Conservation (phyloP, 2,888 invertebrate species). For the Lasioglossum marginatum region DNA sequence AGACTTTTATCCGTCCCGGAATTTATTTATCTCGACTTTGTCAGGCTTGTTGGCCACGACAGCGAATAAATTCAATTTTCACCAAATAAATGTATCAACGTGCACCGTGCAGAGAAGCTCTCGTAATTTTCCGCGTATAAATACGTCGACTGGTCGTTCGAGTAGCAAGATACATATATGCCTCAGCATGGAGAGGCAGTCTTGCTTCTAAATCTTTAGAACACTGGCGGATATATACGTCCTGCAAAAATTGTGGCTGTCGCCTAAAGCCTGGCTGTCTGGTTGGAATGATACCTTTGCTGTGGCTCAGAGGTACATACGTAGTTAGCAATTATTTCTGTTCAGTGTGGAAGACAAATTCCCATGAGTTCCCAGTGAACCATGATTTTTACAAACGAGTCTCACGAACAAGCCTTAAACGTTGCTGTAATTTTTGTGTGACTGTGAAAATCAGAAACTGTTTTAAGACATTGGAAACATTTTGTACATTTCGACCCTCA, state of each 20-base stretch:
- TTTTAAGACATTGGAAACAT: not conserved
- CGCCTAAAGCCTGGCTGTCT: not conserved
- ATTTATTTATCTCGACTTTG: not conserved
- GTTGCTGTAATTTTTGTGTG: not conserved
- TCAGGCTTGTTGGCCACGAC: not conserved
- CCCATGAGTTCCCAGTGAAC: not conserved
- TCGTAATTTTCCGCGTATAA: constrained; percentile 24
- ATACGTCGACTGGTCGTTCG: constrained; percentile 32
- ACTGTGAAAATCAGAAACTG: not conserved
- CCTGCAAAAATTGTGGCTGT: not conserved
- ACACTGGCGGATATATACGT: not conserved
- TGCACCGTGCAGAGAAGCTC: not conserved
- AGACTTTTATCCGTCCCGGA: not conserved
- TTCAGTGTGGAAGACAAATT: not conserved
- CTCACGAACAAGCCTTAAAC: not conserved
- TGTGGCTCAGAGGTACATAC: not conserved
- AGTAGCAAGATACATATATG: constrained; percentile 6
- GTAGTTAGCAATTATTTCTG: not conserved
- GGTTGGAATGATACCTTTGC: not conserved
- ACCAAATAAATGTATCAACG: constrained; percentile 23
- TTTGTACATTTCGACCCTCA: too few relatives aligned
- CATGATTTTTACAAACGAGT: not conserved
- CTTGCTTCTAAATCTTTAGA: not conserved
- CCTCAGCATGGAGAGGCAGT: not conserved
- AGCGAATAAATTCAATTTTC: constrained; percentile 26